Evolutionary conservation across 2,797 vertebrate genomes (phyloP).

Genomic region (Galaxias olidus): DNA sequence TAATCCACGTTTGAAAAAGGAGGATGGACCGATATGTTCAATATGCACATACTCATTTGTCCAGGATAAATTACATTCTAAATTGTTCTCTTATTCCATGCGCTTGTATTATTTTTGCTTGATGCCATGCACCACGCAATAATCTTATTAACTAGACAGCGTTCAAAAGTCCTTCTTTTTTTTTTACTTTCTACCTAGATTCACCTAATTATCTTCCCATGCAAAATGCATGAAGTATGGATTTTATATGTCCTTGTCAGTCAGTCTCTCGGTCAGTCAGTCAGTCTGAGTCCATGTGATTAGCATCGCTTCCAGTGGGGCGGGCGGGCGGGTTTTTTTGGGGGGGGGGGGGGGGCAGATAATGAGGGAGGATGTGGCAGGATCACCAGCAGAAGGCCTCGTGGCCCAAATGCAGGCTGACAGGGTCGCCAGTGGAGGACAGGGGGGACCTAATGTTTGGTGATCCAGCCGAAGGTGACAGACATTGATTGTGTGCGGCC

Average conservation of each 20-base stretch:
- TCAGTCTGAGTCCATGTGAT: conserved; percentile 65
- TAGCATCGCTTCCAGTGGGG: conserved; percentile 65
- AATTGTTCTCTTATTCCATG: no score
- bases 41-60: no score
- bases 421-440: conserved; percentile 65
- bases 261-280: conserved; percentile 56
- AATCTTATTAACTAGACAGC: conserved; percentile 17
- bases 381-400: conserved; percentile 47
- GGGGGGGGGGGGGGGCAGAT: conserved; percentile 37
- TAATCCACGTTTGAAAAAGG: no score
- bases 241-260: conserved; percentile 69
- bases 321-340: not conserved
- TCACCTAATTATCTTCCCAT: conserved; percentile 60
- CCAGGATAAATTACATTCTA: no score
- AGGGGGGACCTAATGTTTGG: conserved; percentile 57
- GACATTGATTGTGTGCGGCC: conserved; percentile 72
- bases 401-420: conserved; percentile 72
- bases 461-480: conserved; percentile 66
- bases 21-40: no score
- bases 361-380: conserved; percentile 68
- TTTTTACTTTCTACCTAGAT: conserved; percentile 42
- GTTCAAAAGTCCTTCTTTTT: conserved; percentile 16
- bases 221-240: conserved; percentile 78
- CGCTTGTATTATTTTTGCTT: no score
- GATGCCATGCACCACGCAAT: not conserved